These are phyloP conservation scores for Drosophila mettleri DNA, from an alignment of 2,888 invertebrate species.

Conservation along the genomic window DNA sequence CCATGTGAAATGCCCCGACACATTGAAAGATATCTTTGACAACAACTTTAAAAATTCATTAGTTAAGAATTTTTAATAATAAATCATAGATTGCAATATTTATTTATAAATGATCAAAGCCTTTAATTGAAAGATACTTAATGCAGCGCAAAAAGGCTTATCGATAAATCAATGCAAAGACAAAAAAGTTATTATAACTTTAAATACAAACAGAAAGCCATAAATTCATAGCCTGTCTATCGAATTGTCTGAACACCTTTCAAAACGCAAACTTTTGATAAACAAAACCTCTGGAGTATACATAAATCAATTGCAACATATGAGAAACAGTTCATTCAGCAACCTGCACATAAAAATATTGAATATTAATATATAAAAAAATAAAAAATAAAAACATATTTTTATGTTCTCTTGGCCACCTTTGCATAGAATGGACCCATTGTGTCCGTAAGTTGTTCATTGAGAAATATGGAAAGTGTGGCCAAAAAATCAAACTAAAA, in stretches of 20 bases:
- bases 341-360: conserved; percentile 11
- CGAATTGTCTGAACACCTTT: conserved; percentile 1
- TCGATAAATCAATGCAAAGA: conserved; percentile 42
- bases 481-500: conserved; percentile 24
- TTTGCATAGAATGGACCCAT: conserved; percentile 31
- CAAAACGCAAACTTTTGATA: conserved; percentile 19
- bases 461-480: conserved; percentile 27
- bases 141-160: not conserved
- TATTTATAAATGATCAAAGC: too few relatives aligned
- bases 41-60: not conserved
- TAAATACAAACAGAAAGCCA: conserved; percentile 8
- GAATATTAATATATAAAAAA: conserved; percentile 19
- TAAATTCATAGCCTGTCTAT: conserved; percentile 31
- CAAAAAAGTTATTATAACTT: conserved; percentile 16
- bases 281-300: conserved; percentile 4
- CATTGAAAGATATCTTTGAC: too few relatives aligned
- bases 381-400: conserved; percentile 9
- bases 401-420: conserved; percentile 22
- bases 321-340: conserved; percentile 22
- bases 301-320: conserved; percentile 45
- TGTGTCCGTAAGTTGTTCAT: conserved; percentile 37
- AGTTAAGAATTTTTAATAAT: not conserved
- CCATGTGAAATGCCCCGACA: not conserved
- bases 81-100: not conserved
- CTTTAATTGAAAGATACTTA: conserved; percentile 2